Base-by-base conservation (phyloP, 2,797 vertebrate genomes). In the Pangasius larnaudii region DNA sequence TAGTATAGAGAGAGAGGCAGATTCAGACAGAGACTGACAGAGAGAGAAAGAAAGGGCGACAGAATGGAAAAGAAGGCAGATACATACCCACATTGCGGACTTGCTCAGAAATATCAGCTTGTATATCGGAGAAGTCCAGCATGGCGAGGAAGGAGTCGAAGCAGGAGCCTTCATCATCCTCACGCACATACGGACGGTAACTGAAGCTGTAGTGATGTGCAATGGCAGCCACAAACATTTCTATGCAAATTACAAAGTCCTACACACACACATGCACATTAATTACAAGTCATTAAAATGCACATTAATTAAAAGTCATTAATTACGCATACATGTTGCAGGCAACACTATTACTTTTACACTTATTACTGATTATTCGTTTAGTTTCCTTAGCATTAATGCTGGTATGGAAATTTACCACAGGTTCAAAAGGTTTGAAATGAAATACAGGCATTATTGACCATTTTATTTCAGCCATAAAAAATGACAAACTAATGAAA, bases 181-280 rank as follows among this genome's bases (percentile, higher is more conserved):
- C 98, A 91, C 97, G 97, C 86, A 99, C 97, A 1, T 98, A 99
- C 0, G 98, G 98, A 92, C 98, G 99, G 91, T 98, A 99, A 67
- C 97, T 97, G 93, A 99, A 99, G 87, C 97, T 98, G 94, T 96
- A 98, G 94, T 99, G 98, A 93, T 99, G 98, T 0, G 98, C 98
- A 51, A 99, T 97, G 80, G 98, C 98, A 78, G 98, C 98, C 87
- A 99, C 93, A 90, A 99, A 99, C 98, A 99, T 99, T 95, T 99
- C 98, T 77, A 99, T 96, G 77, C 98, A 99, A 93, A 99, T 99
- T 51, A 99, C 96, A 80, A 99, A 99, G 94, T 99, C 98, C 98
- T 99, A 89, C 24, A 82, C 7, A n/a, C 1, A 77, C 11, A 58
- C 19, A 36, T 2, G 7, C 5, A 78, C 13, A 39, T 39, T 39